phyloP scores from a whole-genome alignment of 2,113 vertebrate genomes.

The Ellobius talpinus region DNA sequence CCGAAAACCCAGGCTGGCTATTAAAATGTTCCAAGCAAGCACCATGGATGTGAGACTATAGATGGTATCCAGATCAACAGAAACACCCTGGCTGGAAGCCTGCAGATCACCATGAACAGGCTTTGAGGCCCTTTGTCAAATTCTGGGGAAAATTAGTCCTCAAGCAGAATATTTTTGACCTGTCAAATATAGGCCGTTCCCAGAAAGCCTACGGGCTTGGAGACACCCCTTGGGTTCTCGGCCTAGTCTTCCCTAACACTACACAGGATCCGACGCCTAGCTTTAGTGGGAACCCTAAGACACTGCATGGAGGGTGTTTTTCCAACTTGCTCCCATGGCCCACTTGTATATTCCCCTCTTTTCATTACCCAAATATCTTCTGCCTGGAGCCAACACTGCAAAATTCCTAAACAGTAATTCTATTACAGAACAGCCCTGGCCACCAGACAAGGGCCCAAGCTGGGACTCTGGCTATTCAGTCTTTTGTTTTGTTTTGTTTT shows the following conservation, averaged over 20 bases:
- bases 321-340: not conserved
- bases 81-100: conserved; percentile 70
- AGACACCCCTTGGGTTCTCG: conserved; percentile 16
- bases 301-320: not conserved
- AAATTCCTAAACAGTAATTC: conserved; percentile 19
- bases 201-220: conserved; percentile 60
- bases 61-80: conserved; percentile 71
- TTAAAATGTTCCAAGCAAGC: conserved; percentile 73
- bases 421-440: conserved; percentile 50
- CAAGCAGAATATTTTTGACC: conserved; percentile 57
- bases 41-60: conserved; percentile 37
- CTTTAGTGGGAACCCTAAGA: conserved; percentile 55
- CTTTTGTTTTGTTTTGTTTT: not conserved
- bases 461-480: not conserved
- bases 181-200: conserved; percentile 61
- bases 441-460: not conserved
- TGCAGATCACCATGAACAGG: conserved; percentile 70
- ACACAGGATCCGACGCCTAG: conserved; percentile 4
- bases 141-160: conserved; percentile 63
- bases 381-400: conserved; percentile 32
- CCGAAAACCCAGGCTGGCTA: conserved; percentile 73
- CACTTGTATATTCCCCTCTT: not conserved
- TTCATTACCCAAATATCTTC: conserved; percentile 56
- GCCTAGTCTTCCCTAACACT: conserved; percentile 53
- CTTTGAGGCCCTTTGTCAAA: conserved; percentile 72